phyloP scores from a whole-genome alignment of 1,140 invertebrate genomes.

The Heliconius congener region DNA sequence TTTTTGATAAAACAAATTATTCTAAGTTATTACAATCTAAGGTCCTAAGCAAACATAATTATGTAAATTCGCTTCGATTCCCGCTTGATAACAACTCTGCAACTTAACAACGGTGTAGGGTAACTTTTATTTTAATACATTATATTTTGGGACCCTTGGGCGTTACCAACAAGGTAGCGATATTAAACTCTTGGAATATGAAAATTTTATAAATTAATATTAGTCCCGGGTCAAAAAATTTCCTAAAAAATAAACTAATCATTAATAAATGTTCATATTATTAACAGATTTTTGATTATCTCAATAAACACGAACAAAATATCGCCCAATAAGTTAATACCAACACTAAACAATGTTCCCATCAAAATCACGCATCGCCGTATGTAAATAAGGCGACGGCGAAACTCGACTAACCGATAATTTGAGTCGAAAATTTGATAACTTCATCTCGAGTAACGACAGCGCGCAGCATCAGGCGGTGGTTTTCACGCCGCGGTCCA shows the following conservation, averaged over 20 bases:
- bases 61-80: conserved; percentile 4
- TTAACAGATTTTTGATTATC: not conserved
- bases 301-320: not conserved
- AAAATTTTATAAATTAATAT: no score
- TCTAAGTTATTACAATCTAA: not conserved
- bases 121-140: not conserved
- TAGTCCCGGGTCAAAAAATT: no score
- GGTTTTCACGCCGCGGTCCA: not conserved
- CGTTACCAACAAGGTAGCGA: not conserved
- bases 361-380: conserved; percentile 30
- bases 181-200: no score
- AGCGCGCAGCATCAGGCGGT: conserved; percentile 9
- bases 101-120: not conserved
- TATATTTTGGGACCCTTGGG: not conserved
- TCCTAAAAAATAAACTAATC: no score
- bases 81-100: not conserved
- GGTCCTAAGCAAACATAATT: not conserved
- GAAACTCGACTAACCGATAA: conserved; percentile 20
- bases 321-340: conserved; percentile 19
- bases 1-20: conserved; percentile 13
- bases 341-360: not conserved
- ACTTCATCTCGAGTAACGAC: conserved; percentile 36
- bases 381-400: conserved; percentile 27
- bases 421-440: conserved; percentile 33
- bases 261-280: no score